phyloP scores from a whole-genome alignment of 2,113 vertebrate genomes.

The Macquaria ambigua region DNA sequence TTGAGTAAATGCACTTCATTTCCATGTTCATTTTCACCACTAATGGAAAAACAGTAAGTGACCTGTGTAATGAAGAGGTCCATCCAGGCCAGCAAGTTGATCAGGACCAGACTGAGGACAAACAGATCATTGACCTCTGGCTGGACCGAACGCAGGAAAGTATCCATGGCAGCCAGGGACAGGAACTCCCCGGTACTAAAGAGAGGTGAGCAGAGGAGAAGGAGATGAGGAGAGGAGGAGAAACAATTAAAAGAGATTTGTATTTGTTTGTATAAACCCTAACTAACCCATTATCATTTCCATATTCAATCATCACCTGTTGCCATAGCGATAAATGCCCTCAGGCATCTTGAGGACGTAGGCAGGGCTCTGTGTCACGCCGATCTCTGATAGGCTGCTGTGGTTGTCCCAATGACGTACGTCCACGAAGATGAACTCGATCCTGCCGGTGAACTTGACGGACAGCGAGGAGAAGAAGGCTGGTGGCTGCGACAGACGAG shows the following conservation, averaged over 20 bases:
- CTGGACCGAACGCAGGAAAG: constrained; percentile 94
- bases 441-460: constrained; percentile 97
- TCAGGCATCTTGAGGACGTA: constrained; percentile 97
- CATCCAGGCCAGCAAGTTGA: constrained; percentile 99
- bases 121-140: constrained; percentile 98
- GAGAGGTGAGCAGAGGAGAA: background rate
- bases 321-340: constrained; percentile 96
- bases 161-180: constrained; percentile 95
- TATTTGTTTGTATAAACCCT: background rate
- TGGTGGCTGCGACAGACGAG: constrained; percentile 92
- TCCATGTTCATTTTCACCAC: background rate
- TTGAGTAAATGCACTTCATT: too few relatives aligned
- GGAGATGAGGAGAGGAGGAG: background rate
- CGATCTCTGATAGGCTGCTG: constrained; percentile 90
- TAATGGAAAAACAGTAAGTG: background rate
- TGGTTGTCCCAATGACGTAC: constrained; percentile 92
- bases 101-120: constrained; percentile 95
- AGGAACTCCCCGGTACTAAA: constrained; percentile 92
- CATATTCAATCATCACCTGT: constrained; percentile 75
- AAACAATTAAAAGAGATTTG: background rate
- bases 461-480: constrained; percentile 97
- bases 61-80: constrained; percentile 97
- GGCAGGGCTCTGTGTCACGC: constrained; percentile 89
- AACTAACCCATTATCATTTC: background rate
- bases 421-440: constrained; percentile 98